A percentile compares a stretch with the other conserved stretches of the same genome.
Evolutionary conservation across 2,113 vertebrate genomes (phyloP).

Genomic region (Noctilio leporinus): DNA sequence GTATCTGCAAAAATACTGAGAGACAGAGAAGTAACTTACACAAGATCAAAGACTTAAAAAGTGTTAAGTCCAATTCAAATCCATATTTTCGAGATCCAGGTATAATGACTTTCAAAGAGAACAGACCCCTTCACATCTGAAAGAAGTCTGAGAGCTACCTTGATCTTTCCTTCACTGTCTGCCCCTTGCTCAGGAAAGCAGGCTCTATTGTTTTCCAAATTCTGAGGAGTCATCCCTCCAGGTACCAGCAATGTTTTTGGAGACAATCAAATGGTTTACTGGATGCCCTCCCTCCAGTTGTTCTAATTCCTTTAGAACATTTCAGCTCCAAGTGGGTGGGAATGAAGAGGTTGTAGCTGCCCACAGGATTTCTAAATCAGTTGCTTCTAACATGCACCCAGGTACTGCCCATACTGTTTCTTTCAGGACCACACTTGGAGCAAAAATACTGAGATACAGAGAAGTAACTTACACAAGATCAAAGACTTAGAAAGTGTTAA

Average conservation of each 20-base stretch:
- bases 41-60: not conserved
- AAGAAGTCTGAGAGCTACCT: not conserved
- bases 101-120: not conserved
- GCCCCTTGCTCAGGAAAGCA: not conserved
- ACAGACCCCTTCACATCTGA: not conserved
- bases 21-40: not conserved
- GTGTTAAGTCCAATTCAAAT: not conserved
- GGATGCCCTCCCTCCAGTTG: not conserved
- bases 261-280: not conserved
- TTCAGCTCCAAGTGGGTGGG: not conserved
- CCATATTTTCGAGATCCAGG: not conserved
- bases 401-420: too few relatives aligned
- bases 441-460: not conserved
- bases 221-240: not conserved
- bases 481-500: not conserved
- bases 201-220: not conserved
- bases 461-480: not conserved
- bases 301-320: not conserved
- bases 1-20: not conserved
- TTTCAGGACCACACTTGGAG: too few relatives aligned
- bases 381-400: not conserved
- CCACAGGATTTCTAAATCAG: not conserved
- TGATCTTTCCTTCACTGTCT: not conserved
- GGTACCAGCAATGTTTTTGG: not conserved
- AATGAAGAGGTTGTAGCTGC: not conserved